phyloP scores from a whole-genome alignment of 2,113 vertebrate genomes.

The Cynopterus brachyotis region DNA sequence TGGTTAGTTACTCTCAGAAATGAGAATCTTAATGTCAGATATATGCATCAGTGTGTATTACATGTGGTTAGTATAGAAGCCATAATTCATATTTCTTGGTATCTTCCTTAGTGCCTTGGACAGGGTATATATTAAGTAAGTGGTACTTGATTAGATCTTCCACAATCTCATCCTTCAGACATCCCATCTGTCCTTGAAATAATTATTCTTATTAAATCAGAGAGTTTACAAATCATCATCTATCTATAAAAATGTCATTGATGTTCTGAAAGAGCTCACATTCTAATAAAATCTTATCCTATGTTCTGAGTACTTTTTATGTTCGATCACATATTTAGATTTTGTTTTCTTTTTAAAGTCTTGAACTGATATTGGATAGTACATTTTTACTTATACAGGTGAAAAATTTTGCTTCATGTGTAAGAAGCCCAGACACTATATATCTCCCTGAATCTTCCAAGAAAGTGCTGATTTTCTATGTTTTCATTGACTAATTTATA shows the following conservation, averaged over 20 bases:
- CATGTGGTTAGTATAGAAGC: not conserved
- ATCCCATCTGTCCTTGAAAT: not conserved
- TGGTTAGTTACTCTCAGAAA: conserved; percentile 32
- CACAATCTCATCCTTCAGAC: not conserved
- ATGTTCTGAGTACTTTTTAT: not conserved
- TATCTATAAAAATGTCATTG: not conserved
- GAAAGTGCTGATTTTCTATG: not conserved
- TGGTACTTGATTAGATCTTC: not conserved
- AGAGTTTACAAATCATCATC: conserved; percentile 12
- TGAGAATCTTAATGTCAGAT: conserved; percentile 42
- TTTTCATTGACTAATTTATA: not conserved
- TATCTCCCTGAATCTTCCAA: not conserved
- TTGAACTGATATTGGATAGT: not conserved
- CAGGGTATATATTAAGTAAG: not conserved
- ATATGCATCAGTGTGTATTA: not conserved
- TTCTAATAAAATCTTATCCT: not conserved
- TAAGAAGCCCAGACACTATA: not conserved
- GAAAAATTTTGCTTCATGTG: not conserved
- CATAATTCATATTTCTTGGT: not conserved
- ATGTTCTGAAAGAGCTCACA: not conserved
- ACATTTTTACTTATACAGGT: not conserved
- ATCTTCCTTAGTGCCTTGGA: not conserved
- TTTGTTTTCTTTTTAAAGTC: not conserved
- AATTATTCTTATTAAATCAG: conserved; percentile 9
- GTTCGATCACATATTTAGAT: not conserved